Base-by-base conservation (phyloP, 2,888 invertebrate species). In the Malacosoma neustria region DNA sequence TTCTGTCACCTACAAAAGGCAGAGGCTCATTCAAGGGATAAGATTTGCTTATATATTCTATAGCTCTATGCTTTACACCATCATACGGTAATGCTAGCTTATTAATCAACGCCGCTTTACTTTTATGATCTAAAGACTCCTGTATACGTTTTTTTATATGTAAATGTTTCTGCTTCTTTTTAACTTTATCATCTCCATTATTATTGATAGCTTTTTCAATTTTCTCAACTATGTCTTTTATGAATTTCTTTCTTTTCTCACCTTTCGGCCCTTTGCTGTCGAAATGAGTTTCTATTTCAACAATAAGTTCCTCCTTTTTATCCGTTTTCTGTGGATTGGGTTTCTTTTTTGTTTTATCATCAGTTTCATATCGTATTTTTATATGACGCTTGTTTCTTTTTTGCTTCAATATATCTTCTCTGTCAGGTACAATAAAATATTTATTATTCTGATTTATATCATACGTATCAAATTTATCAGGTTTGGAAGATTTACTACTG, bases 231-330 rank as follows among this genome's bases (percentile, higher is more conserved):
- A 85, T 49, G 35, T 49, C 62, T 41, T 53, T 61, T 4, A 84
- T 67, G 1, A 82, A 37, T 42, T 76, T 75, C 41, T 74, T 75
- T 48, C 74, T 79, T 39, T 69, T 75, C 33, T 76, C 73, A 0
- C 73, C 76, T 53, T 72, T 72, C 34, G 66, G 40, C 0, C 77
- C 75, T 54, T 74, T 76, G 30, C 73, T 70, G 37, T 80, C 71
- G 33, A 79, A 75, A 50, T 82, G 81, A 3, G 84, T 81, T 69
- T 85, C 80, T 2, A 85, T 84, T 69, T 84, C 82, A 1, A 85
- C 72, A 29, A 62, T 80, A 1, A 84, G 40, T 41, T 84, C 77
- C 1, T 79, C 74, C 9, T 66, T 60, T 9, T 1, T 9, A 22
- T 9, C 9, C 2, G 22, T 7, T 4, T 56, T 60, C 31, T 60